Conservation (phyloP, 92 coral and sea anemone genomes). For the Palythoa heliodiscus region DNA sequence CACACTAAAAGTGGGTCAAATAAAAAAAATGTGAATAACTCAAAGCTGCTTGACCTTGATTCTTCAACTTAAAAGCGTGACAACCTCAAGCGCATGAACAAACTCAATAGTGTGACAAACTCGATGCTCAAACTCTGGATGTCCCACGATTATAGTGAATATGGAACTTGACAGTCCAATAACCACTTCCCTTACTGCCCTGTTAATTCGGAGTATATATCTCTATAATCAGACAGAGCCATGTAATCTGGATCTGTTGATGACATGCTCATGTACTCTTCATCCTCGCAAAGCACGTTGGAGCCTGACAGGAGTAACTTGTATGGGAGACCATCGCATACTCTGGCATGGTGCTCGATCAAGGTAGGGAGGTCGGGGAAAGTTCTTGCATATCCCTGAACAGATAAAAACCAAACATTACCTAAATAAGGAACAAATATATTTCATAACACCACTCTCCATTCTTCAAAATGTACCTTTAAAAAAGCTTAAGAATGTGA, state of each 20-base stretch:
- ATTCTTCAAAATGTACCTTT: not conserved
- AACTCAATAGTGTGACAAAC: no score
- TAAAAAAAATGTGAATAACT: no score
- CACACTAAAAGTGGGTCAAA: no score
- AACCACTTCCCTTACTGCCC: not conserved
- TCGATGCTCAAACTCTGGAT: no score
- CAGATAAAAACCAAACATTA: not conserved
- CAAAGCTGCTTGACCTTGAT: no score
- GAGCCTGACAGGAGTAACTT: conserved; percentile 85
- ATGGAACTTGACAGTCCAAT: not conserved
- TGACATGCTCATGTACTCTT: conserved; percentile 52
- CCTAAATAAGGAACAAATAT: not conserved
- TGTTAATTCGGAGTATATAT: conserved; percentile 81
- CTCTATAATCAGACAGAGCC: conserved; percentile 71
- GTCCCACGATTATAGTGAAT: no score
- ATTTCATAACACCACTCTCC: not conserved
- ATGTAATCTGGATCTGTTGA: conserved; percentile 79
- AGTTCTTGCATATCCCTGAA: conserved; percentile 78
- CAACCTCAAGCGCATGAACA: no score
- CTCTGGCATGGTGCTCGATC: conserved; percentile 76
- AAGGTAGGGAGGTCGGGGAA: conserved; percentile 77
- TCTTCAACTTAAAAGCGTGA: no score
- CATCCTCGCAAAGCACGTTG: conserved; percentile 72
- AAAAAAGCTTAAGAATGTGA: not conserved
- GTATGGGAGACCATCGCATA: conserved; percentile 86